Base-by-base conservation (phyloP, 2,113 vertebrate genomes). In the Macrotus californicus region DNA sequence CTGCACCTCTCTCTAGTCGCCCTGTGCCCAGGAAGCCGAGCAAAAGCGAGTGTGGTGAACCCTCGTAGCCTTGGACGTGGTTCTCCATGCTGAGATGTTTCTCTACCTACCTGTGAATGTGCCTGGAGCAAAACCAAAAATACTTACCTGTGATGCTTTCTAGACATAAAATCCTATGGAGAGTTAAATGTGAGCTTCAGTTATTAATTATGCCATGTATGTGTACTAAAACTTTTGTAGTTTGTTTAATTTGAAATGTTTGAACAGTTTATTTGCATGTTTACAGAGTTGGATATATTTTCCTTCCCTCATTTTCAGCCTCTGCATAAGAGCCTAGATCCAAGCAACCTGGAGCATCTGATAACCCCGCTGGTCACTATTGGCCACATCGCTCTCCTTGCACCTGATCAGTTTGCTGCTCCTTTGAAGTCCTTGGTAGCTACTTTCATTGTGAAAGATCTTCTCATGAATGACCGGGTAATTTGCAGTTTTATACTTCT, bases 391-490 rank as follows among this genome's bases (percentile, higher is more conserved):
- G 99, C 99, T 73, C 99, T 99, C 97, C 98, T 99, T 87, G 99
- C 99, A 70, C 99, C 99, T 31, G 99, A 99, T 94, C 99, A 99
- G 19, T 99, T 99, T 96, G 99, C 99, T 24, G 99, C 99, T 9
- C 99, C 99, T 1, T 98, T 99, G 94, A 99, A 99, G 94, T 99
- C 99, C 85, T 97, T 99, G 96, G 99, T 99, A 84, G 99, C 99
- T 93, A 99, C 99, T 97, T 99, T 99, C 96, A 99, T 99, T 61
- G 99, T 99, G 94, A 99, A 99, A 98, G 99, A 99, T 96, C 98
- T 99, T 96, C 98, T 99, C 87, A 99, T 99, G 99, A 99, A 99
- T 4, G 99, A 99, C 97, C 98, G 99, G 98, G 99, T 99, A 97
- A 96, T 73, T 87, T 80, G 48, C 70, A 5, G 76, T 73, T 75